Percentiles rank a stretch among this genome's conserved stretches.
phyloP scores from a whole-genome alignment of 2,797 vertebrate genomes.

The Propithecus perrieri region DNA sequence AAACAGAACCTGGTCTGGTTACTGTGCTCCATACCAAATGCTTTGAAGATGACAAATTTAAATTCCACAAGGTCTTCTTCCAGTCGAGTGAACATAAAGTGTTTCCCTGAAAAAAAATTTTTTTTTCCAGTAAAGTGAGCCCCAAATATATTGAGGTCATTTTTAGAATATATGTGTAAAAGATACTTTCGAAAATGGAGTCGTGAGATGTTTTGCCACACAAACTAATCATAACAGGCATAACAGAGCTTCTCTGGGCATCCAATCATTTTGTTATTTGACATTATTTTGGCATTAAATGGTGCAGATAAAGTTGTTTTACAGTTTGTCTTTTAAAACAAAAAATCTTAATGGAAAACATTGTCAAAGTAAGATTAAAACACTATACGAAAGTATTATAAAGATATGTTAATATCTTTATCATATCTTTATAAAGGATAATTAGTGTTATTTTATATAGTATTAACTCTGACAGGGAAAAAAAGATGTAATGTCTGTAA shows the following conservation, averaged over 20 bases:
- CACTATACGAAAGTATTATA: not conserved
- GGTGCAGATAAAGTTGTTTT: not conserved
- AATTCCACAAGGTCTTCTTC: constrained; percentile 63
- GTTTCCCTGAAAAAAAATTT: not conserved
- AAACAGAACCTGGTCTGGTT: constrained; percentile 49
- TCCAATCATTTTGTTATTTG: not conserved
- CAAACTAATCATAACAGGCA: not conserved
- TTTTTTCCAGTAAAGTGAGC: not conserved
- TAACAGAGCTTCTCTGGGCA: not conserved
- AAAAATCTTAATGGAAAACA: constrained; percentile 29
- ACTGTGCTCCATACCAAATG: constrained; percentile 28
- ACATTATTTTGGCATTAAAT: not conserved
- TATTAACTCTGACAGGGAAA: not conserved
- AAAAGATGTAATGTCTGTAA: not conserved
- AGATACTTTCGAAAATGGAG: constrained; percentile 14
- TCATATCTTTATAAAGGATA: constrained; percentile 27
- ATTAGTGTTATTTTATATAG: not conserved
- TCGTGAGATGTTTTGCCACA: not conserved
- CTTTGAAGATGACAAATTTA: constrained; percentile 57
- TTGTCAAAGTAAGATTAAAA: constrained; percentile 3
- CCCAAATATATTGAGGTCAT: not conserved
- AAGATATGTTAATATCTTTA: not conserved
- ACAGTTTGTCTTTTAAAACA: constrained; percentile 20
- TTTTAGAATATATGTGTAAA: not conserved
- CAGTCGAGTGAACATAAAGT: not conserved